A percentile compares a stretch with the other conserved stretches of the same genome.
Conservation (phyloP, 2,888 invertebrate species). For the Ochropleura leucogaster region DNA sequence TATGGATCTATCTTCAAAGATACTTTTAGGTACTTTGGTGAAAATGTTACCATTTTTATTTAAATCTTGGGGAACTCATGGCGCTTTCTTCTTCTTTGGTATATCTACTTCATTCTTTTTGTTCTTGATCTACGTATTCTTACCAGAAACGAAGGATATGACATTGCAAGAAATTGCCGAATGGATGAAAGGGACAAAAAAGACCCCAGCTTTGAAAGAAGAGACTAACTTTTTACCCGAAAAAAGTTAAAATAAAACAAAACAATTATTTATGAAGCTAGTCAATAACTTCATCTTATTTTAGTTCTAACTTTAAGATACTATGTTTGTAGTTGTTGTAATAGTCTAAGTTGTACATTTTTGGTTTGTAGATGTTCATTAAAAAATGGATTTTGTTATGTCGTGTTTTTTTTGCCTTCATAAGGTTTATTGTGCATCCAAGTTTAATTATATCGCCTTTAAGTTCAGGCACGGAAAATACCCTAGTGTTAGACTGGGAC, state of each 20-base stretch:
- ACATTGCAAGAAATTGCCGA: constrained; percentile 49
- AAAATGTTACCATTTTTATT: constrained; percentile 69
- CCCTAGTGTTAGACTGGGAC: too few species aligned
- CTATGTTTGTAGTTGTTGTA: not conserved
- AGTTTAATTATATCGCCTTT: too few species aligned
- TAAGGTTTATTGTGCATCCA: too few species aligned
- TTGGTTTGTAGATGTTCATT: not conserved
- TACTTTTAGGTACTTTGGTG: constrained; percentile 58
- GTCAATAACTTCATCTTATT: constrained; percentile 14
- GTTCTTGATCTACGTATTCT: constrained; percentile 61
- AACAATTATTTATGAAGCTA: constrained; percentile 16
- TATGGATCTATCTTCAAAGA: constrained; percentile 58
- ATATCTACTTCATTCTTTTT: constrained; percentile 59
- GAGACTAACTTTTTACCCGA: constrained; percentile 31
- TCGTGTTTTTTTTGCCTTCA: too few species aligned
- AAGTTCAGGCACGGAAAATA: too few species aligned
- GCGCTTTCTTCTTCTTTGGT: constrained; percentile 68
- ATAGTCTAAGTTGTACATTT: not conserved
- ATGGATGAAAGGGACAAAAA: constrained; percentile 47
- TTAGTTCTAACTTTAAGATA: constrained; percentile 1
- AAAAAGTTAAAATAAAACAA: constrained; percentile 9
- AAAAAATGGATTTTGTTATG: not conserved
- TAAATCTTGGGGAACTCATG: constrained; percentile 62
- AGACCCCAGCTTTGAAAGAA: constrained; percentile 21
- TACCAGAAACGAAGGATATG: constrained; percentile 71